A percentile compares a stretch with the other conserved stretches of the same genome.
Evolutionary conservation across 2,113 vertebrate species (phyloP).

Genomic region (Pelobates fuscus): DNA sequence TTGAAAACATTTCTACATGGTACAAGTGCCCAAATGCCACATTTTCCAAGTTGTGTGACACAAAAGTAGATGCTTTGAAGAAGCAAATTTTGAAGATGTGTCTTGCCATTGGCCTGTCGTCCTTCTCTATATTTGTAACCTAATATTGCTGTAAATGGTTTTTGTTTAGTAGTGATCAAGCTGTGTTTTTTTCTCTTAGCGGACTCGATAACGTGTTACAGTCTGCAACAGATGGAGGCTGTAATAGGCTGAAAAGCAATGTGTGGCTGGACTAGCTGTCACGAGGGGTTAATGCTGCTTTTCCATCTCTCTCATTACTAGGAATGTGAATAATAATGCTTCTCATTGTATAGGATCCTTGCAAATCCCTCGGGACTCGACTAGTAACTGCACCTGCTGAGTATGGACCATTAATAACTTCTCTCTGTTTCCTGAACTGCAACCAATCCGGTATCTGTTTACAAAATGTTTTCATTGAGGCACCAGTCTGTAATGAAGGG

Average conservation of each 20-base stretch:
- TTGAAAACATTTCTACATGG: no score
- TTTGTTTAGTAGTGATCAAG: slow-evolving; percentile 8
- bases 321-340: slow-evolving; percentile 45
- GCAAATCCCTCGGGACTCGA: slow-evolving; percentile 28
- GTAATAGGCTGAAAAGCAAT: slow-evolving; percentile 35
- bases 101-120: no score
- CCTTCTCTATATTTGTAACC: no score
- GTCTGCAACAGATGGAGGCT: slow-evolving; percentile 30
- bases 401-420: slow-evolving; percentile 38
- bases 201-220: slow-evolving; percentile 7
- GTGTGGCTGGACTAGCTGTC: slow-evolving; percentile 8
- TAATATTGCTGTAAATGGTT: neutral
- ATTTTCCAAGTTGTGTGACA: no score
- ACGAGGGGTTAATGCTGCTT: slow-evolving; percentile 20
- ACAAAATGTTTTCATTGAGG: slow-evolving; percentile 43
- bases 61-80: no score
- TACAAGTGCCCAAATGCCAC: no score
- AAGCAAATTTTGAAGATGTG: no score
- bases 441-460: slow-evolving; percentile 40
- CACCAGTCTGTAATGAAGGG: slow-evolving; percentile 41
- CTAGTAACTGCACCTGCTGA: slow-evolving; percentile 37
- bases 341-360: slow-evolving; percentile 42
- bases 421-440: slow-evolving; percentile 30
- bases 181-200: neutral
- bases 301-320: slow-evolving; percentile 39